phyloP scores from a whole-genome alignment of 2,113 vertebrate genomes.

The Tenrec ecaudatus region DNA sequence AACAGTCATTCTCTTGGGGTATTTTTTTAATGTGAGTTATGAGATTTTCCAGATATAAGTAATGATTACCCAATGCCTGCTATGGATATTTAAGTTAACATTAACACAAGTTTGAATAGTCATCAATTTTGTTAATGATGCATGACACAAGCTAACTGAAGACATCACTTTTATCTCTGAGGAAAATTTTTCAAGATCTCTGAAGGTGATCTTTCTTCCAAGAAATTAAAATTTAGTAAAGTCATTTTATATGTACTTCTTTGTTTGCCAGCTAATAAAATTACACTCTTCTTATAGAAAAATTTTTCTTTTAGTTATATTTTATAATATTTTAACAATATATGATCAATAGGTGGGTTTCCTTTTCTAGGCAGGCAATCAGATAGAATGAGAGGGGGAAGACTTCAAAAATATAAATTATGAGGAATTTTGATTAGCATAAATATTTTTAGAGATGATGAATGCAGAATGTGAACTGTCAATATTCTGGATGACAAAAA shows the following conservation, averaged over 20 bases:
- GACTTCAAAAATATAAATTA: slow-evolving; percentile 40
- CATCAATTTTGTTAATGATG: slow-evolving; percentile 52
- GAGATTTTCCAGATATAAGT: slow-evolving; percentile 28
- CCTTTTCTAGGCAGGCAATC: neutral
- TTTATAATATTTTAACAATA: slow-evolving; percentile 16
- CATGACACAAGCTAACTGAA: slow-evolving; percentile 28
- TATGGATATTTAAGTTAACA: neutral
- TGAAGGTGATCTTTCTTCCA: neutral
- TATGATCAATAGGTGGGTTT: neutral
- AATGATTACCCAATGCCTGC: neutral
- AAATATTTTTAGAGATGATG: slow-evolving; percentile 43
- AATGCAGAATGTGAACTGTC: slow-evolving; percentile 52
- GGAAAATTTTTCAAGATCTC: slow-evolving; percentile 28
- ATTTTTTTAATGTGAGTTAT: slow-evolving; percentile 38
- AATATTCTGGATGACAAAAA: slow-evolving; percentile 59
- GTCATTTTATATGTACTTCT: neutral
- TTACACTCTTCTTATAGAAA: slow-evolving; percentile 21
- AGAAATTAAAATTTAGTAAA: slow-evolving; percentile 44
- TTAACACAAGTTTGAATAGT: slow-evolving; percentile 34
- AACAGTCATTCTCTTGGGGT: neutral
- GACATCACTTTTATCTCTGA: neutral
- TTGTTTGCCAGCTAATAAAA: slow-evolving; percentile 22
- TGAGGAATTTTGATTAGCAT: slow-evolving; percentile 38
- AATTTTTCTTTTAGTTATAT: neutral
- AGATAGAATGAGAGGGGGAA: slow-evolving; percentile 45